These are phyloP conservation scores for Agrypnia vestita DNA, from an alignment of 1,140 invertebrate genomes.

Conservation along the genomic window DNA sequence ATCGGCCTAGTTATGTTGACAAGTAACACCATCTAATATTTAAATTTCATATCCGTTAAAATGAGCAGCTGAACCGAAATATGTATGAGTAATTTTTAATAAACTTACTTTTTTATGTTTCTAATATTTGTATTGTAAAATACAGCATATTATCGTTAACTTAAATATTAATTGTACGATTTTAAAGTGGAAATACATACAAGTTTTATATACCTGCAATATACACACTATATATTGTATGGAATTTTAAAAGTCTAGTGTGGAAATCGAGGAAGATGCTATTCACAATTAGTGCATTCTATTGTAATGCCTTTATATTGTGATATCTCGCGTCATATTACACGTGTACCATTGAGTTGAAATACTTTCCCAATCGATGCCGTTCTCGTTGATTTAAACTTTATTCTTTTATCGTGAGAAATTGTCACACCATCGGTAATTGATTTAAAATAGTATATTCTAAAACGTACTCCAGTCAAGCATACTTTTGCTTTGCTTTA, in stretches of 20 bases:
- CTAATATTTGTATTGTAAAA: slow-evolving; percentile 43
- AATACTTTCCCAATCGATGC: too few species aligned
- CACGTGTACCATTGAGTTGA: not conserved
- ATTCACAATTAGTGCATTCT: slow-evolving; percentile 28
- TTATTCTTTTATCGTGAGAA: too few species aligned
- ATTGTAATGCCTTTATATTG: not conserved
- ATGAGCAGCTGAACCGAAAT: too few species aligned
- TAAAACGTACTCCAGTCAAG: too few species aligned
- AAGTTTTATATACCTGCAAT: not conserved
- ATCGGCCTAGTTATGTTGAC: too few species aligned
- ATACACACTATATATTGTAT: not conserved
- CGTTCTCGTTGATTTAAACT: too few species aligned
- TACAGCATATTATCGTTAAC: slow-evolving; percentile 32
- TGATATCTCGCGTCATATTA: not conserved
- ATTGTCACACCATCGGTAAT: too few species aligned
- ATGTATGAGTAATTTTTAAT: slow-evolving; percentile 6
- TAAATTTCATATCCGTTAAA: too few species aligned
- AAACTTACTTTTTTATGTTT: slow-evolving; percentile 2
- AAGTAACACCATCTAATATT: too few species aligned
- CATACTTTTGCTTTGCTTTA: too few species aligned
- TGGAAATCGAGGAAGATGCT: slow-evolving; percentile 13
- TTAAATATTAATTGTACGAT: slow-evolving; percentile 16
- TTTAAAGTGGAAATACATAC: slow-evolving; percentile 16
- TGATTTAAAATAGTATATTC: too few species aligned
- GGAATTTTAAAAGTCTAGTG: slow-evolving; percentile 13